phyloP scores from a whole-genome alignment of 2,888 invertebrate species.

The Lissocephala sabroskyi region DNA sequence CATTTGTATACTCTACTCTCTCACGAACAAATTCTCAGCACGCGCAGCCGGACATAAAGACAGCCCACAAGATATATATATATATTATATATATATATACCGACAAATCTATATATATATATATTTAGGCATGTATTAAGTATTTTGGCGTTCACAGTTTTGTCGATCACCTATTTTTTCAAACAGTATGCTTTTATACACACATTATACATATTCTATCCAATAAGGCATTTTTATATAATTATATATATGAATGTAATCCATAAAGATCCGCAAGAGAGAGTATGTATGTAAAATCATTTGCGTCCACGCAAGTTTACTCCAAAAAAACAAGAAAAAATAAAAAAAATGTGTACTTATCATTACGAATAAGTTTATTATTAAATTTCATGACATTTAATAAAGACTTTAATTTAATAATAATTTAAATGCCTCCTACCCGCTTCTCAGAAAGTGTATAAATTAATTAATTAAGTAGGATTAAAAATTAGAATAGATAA shows the following conservation, averaged over 20 bases:
- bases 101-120: not conserved
- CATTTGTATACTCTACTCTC: too few species aligned
- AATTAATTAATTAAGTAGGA: too few species aligned
- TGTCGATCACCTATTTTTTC: conserved; percentile 23
- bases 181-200: conserved; percentile 25
- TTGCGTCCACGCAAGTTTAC: conserved; percentile 35
- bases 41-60: not conserved
- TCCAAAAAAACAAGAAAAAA: too few species aligned
- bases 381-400: conserved; percentile 45
- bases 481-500: too few species aligned
- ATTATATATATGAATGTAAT: conserved; percentile 15
- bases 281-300: conserved; percentile 27
- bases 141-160: conserved; percentile 24
- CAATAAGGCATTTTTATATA: conserved; percentile 23
- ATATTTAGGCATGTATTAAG: conserved; percentile 1
- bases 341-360: conserved; percentile 43
- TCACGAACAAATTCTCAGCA: too few species aligned
- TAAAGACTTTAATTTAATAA: conserved; percentile 51
- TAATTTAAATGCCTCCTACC: too few species aligned
- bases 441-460: too few species aligned
- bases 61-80: not conserved
- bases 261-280: conserved; percentile 27
- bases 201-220: conserved; percentile 11
- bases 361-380: conserved; percentile 45
- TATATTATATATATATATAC: conserved; percentile 2